A percentile compares a stretch with the other conserved stretches of the same genome.
These are phyloP conservation scores for Gymnocheta viridis DNA, from an alignment of 2,888 invertebrate genomes.

Conservation along the genomic window DNA sequence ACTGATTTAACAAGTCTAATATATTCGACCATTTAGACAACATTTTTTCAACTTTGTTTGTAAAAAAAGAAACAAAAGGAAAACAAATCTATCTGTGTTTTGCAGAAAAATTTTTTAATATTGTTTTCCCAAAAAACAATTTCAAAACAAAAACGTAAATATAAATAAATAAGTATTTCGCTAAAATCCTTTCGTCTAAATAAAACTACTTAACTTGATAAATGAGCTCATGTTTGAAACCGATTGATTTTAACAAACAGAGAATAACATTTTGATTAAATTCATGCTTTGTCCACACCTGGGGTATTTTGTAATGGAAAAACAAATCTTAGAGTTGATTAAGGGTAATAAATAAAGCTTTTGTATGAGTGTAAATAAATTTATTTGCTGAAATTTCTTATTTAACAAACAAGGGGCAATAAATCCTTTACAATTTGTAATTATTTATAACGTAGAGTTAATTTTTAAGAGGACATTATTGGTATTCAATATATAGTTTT, in stretches of 20 bases:
- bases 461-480: too few species aligned
- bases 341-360: not conserved
- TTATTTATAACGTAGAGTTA: not conserved
- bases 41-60: too few species aligned
- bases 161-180: not conserved
- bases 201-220: slow-evolving; percentile 1
- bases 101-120: not conserved
- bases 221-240: not conserved
- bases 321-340: not conserved
- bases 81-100: too few species aligned
- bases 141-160: not conserved
- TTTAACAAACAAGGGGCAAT: too few species aligned
- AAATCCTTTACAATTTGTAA: too few species aligned
- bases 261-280: not conserved
- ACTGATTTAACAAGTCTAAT: too few species aligned
- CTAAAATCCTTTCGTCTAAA: not conserved
- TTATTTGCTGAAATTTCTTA: not conserved
- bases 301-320: not conserved
- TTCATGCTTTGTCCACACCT: not conserved
- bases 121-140: not conserved
- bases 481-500: too few species aligned
- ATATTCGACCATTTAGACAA: too few species aligned
- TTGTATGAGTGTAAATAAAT: too few species aligned
- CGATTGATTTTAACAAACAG: not conserved
- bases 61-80: too few species aligned